Evolutionary conservation across 2,113 vertebrate species (phyloP).

Genomic region (Aspidoscelis tigris): DNA sequence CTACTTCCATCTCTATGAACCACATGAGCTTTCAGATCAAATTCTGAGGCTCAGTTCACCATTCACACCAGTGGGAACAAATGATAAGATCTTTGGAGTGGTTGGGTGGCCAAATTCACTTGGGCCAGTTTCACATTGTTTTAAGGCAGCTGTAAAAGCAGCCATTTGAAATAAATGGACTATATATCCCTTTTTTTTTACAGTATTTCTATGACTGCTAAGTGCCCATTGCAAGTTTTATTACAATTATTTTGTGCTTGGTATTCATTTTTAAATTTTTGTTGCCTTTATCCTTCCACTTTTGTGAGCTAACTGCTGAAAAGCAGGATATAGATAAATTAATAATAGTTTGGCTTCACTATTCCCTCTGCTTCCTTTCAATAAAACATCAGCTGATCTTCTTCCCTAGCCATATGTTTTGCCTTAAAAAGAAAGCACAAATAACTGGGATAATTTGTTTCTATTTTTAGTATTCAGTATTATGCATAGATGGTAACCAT

Average conservation of each 20-base stretch:
- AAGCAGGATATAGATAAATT: background rate
- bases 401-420: constrained; percentile 11
- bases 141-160: too few relatives aligned
- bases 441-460: constrained; percentile 21
- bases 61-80: background rate
- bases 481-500: constrained; percentile 12
- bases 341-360: background rate
- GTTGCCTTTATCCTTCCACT: background rate
- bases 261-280: background rate
- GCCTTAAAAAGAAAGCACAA: background rate
- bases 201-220: background rate
- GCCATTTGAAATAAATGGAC: too few relatives aligned
- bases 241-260: background rate
- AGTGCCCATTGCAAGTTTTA: background rate
- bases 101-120: background rate
- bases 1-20: background rate
- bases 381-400: constrained; percentile 7
- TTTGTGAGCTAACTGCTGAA: background rate
- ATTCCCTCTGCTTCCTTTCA: background rate
- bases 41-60: background rate
- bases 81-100: background rate
- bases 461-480: constrained; percentile 9
- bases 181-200: background rate
- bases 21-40: background rate
- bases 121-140: too few relatives aligned